Evolutionary conservation across 2,797 vertebrate species (phyloP), one percentile per base, ranked within the genome.

Genomic region (Pangasius djambal): DNA sequence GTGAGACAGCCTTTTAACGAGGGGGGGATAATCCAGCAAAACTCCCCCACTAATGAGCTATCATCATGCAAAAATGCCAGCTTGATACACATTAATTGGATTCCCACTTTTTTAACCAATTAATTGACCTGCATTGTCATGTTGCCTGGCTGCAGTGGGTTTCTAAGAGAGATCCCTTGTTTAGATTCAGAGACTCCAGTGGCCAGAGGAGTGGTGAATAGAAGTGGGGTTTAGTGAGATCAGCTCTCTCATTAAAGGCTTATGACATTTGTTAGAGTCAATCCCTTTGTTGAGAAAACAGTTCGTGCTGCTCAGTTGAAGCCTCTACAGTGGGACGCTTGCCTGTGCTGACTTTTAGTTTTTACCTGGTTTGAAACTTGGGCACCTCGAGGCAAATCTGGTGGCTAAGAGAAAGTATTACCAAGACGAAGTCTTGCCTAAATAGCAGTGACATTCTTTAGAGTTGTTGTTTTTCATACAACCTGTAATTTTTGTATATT

Each of bases 211-310:
- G 96, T 95, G 94, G 94, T 97, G 95, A 97, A 96, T 96, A 94
- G 96, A 97, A 96, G 95, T 93, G 94, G 95, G 96, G 93, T 97
- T 96, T 96, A 96, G 96, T 91, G 95, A 97, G 97, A 97, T 97
- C 96, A 97, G 97, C 96, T 96, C 97, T 97, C 97, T 98, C 97
- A 97, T 97, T 98, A 98, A 97, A 96, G 96, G 97, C 97, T 98
- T 97, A 97, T 96, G 96, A 96, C 97, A 97, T 97, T 98, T 97
- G 97, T 97, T 97, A 96, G 96, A 96, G 96, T 95, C 96, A 95
- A 95, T 96, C 96, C 97, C 95, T 97, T 97, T 97, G 97, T 97
- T 96, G 94, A 94, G 96, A 94, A 96, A 97, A 97, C 96, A 97
- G 97, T 97, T 97, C 97, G 96, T 95, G 93, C 96, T 97, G 96